Conservation (phyloP, 2,113 vertebrate genomes). For the Mastomys natalensis region DNA sequence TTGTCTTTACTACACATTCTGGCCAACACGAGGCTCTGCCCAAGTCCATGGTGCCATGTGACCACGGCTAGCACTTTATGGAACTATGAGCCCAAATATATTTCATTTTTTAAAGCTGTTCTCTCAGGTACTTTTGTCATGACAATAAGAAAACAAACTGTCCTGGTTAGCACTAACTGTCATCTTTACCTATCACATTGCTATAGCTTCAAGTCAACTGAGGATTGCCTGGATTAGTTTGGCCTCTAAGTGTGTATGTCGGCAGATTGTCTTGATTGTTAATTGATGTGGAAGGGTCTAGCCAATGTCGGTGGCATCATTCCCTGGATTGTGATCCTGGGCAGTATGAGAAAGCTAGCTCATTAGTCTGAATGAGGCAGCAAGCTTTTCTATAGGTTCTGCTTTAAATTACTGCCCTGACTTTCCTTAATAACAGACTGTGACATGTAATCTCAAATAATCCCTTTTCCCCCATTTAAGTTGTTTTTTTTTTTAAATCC, state of each 20-base stretch:
- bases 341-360: neutral
- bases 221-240: neutral
- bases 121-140: neutral
- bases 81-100: neutral
- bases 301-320: neutral
- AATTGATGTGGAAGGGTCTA: neutral
- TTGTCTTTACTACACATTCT: neutral
- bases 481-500: neutral
- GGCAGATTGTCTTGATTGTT: neutral
- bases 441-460: neutral
- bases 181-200: neutral
- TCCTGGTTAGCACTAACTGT: neutral
- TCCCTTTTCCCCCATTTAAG: neutral
- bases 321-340: neutral
- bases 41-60: neutral
- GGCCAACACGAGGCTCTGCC: neutral
- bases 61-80: neutral
- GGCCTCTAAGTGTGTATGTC: neutral
- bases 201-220: no score
- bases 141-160: neutral
- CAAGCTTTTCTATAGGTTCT: neutral
- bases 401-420: neutral
- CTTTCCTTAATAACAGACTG: neutral
- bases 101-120: neutral
- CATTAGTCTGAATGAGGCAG: neutral